Percentiles rank a stretch among this genome's conserved stretches.
Evolutionary conservation across 1,140 invertebrate genomes (phyloP).

Genomic region (Caerostris darwini): DNA sequence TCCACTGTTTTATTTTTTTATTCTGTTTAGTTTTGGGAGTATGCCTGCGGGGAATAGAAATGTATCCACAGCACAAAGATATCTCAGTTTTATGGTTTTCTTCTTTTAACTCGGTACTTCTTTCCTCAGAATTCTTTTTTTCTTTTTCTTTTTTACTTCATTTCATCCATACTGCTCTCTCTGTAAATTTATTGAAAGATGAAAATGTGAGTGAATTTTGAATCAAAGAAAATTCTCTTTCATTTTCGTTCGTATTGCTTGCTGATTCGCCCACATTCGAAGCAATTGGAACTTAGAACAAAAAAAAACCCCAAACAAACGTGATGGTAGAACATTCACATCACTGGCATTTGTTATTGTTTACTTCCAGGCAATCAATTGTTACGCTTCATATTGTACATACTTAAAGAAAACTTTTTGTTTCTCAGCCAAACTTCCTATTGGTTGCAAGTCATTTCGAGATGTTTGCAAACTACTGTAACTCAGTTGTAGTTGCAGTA

Average conservation of each 20-base stretch:
- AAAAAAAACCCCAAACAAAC: background rate
- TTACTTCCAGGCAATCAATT: too few species aligned
- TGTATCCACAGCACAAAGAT: constrained; percentile 13
- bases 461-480: too few species aligned
- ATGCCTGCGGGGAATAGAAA: constrained; percentile 46
- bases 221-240: background rate
- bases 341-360: background rate
- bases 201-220: constrained; percentile 31
- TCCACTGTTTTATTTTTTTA: background rate
- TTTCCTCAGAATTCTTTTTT: too few species aligned
- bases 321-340: background rate
- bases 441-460: too few species aligned
- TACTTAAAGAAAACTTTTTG: too few species aligned
- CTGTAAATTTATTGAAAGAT: background rate
- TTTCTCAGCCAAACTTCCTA: too few species aligned
- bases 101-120: background rate
- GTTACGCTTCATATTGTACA: too few species aligned
- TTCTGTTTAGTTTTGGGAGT: background rate
- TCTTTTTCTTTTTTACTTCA: too few species aligned
- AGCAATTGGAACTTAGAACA: background rate
- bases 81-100: background rate
- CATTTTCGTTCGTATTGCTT: background rate
- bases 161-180: background rate
- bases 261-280: background rate
- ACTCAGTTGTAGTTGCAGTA: too few species aligned